phyloP scores from a whole-genome alignment of 2,113 vertebrate genomes.

The Diphyllodes magnificus region DNA sequence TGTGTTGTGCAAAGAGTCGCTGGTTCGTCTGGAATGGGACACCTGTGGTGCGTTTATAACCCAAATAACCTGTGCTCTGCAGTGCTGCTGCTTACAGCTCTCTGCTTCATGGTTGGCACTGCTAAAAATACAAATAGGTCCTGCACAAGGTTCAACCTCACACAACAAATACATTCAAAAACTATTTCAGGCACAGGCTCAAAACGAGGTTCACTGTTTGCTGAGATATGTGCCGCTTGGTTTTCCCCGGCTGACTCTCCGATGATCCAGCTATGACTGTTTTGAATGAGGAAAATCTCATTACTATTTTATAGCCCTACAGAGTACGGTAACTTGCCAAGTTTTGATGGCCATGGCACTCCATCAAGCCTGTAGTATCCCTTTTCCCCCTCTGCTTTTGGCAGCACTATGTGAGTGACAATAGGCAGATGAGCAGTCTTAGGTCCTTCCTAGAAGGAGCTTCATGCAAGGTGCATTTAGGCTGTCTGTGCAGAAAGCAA shows the following conservation, averaged over 20 bases:
- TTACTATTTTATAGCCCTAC: background rate
- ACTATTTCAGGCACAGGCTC: background rate
- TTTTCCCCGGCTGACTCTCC: background rate
- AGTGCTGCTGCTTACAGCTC: background rate
- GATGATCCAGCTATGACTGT: background rate
- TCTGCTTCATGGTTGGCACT: background rate
- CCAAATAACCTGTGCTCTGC: rapidly evolving
- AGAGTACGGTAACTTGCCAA: background rate
- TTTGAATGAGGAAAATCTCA: background rate
- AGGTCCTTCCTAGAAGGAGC: background rate
- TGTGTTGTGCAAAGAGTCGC: background rate
- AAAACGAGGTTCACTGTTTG: background rate
- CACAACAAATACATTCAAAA: background rate
- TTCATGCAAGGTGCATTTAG: rapidly evolving
- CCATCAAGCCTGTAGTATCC: background rate
- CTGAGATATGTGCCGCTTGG: background rate
- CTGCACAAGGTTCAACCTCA: background rate
- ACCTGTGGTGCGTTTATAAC: background rate
- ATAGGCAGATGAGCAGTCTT: background rate
- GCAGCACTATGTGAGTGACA: rapidly evolving
- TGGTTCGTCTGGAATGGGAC: rapidly evolving
- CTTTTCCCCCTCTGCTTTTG: background rate
- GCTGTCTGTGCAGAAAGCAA: background rate
- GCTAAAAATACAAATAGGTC: background rate
- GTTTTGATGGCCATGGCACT: background rate